phyloP scores from a whole-genome alignment of 2,797 vertebrate genomes.

The Pangasius larnaudii region DNA sequence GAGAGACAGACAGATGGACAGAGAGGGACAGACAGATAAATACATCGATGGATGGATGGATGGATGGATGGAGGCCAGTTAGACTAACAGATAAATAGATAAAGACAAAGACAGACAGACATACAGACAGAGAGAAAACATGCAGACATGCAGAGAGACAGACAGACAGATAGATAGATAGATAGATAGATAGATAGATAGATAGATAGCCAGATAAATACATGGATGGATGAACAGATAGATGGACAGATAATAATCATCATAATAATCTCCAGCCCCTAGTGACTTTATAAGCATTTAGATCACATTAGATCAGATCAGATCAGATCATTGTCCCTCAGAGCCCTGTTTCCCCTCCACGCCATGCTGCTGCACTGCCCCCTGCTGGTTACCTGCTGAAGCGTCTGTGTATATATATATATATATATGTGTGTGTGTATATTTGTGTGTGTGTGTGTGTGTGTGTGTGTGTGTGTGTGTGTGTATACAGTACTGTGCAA shows the following conservation, averaged over 20 bases:
- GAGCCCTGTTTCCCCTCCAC: neutral
- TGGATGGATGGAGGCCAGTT: neutral
- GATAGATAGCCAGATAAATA: neutral
- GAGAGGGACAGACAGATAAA: neutral
- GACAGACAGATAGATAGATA: neutral
- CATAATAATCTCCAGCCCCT: neutral
- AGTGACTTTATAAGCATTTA: neutral
- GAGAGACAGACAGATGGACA: neutral
- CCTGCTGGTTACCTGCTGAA: slow-evolving; percentile 59
- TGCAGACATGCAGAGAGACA: neutral
- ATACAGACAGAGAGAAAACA: neutral
- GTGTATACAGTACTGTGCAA: too few relatives aligned
- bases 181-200: neutral
- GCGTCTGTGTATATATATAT: slow-evolving; percentile 32
- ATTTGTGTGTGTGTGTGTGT: neutral
- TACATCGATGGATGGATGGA: neutral
- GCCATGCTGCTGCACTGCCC: slow-evolving; percentile 41
- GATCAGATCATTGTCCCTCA: neutral
- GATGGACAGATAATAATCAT: neutral
- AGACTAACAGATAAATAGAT: neutral
- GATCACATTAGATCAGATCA: neutral
- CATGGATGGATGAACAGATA: neutral
- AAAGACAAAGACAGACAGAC: neutral
- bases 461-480: neutral
- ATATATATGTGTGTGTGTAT: too few relatives aligned